phyloP scores from a whole-genome alignment of 2,113 vertebrate species.

The Podarcis muralis region DNA sequence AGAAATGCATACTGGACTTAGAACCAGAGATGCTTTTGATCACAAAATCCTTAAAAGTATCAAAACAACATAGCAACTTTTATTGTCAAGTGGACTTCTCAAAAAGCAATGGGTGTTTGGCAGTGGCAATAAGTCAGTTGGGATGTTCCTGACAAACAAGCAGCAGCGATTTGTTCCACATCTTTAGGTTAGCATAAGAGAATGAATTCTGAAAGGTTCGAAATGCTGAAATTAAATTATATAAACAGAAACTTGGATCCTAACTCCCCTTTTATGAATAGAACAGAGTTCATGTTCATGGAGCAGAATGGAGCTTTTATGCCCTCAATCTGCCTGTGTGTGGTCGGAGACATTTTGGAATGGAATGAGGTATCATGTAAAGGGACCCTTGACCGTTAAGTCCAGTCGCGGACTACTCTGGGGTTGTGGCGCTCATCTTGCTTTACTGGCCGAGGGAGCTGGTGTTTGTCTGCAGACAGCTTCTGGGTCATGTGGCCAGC shows the following conservation, averaged over 20 bases:
- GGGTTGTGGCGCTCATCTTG: no score
- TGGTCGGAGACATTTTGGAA: not conserved
- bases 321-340: not conserved
- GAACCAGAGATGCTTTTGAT: not conserved
- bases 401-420: no score
- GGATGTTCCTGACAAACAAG: not conserved
- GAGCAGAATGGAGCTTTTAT: not conserved
- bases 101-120: not conserved
- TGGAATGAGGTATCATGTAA: not conserved
- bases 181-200: not conserved
- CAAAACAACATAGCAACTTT: not conserved
- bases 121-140: not conserved
- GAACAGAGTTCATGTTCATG: not conserved
- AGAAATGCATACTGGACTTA: not conserved
- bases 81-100: not conserved
- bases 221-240: not conserved
- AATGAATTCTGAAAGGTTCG: not conserved
- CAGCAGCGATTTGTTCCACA: not conserved
- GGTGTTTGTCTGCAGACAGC: no score
- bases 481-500: no score
- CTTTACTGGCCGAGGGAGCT: no score
- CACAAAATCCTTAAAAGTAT: not conserved
- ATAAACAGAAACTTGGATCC: not conserved
- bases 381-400: no score
- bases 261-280: not conserved